Evolutionary conservation across 2,888 invertebrate species (phyloP).

Genomic region (Amiota minor): DNA sequence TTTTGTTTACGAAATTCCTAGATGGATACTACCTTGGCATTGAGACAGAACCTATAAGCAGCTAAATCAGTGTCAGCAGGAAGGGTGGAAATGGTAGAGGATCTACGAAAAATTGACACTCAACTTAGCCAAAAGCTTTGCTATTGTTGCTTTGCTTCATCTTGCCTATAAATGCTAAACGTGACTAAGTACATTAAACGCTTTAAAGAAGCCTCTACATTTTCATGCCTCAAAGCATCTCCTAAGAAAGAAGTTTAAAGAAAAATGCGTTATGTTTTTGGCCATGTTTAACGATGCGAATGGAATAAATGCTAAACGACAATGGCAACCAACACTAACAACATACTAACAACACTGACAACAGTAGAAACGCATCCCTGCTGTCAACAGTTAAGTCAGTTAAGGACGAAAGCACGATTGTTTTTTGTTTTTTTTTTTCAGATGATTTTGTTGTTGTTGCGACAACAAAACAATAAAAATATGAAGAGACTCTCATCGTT

Average conservation of each 20-base stretch:
- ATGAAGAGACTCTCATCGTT: conserved; percentile 60
- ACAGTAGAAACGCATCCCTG: conserved; percentile 22
- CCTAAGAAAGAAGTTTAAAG: too few relatives aligned
- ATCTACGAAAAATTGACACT: conserved; percentile 61
- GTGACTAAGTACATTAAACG: conserved; percentile 52
- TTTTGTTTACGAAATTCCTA: conserved; percentile 44
- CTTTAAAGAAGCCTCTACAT: too few relatives aligned
- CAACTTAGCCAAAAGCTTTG: conserved; percentile 49
- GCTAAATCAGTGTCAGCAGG: background rate
- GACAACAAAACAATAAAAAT: conserved; percentile 60
- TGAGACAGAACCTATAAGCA: too few relatives aligned
- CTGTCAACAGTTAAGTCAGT: conserved; percentile 33
- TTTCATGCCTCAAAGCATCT: too few relatives aligned
- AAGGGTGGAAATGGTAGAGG: background rate
- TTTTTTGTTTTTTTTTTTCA: background rate
- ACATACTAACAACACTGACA: background rate
- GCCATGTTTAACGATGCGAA: conserved; percentile 35
- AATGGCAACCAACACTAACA: background rate
- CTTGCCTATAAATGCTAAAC: conserved; percentile 55
- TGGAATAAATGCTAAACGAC: background rate
- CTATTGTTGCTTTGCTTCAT: too few relatives aligned
- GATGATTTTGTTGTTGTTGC: background rate
- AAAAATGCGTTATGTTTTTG: conserved; percentile 51
- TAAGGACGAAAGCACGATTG: conserved; percentile 62
- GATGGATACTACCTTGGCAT: too few relatives aligned